Evolutionary conservation across 2,888 invertebrate genomes (phyloP).

Genomic region (Ctenicera cuprea): DNA sequence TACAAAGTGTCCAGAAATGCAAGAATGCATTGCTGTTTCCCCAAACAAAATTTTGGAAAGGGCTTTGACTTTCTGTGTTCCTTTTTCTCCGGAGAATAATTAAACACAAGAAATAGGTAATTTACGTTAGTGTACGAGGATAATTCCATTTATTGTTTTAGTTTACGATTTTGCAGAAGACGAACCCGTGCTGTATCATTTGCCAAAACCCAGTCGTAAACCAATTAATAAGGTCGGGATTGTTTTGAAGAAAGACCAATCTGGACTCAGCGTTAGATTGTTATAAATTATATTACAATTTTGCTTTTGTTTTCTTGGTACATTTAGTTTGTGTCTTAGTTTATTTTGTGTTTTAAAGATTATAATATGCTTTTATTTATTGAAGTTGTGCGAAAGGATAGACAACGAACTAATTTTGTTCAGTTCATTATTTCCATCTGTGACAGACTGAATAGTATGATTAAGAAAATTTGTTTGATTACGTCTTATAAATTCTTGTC

Average conservation of each 20-base stretch:
- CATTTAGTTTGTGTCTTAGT: not conserved
- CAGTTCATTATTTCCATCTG: too few species aligned
- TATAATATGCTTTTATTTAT: not conserved
- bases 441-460: too few species aligned
- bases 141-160: conserved; percentile 20
- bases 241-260: conserved; percentile 28
- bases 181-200: not conserved
- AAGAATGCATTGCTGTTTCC: not conserved
- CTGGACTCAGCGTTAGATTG: conserved; percentile 30
- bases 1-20: conserved; percentile 8
- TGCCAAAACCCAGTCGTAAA: conserved; percentile 6
- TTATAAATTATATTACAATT: conserved; percentile 21
- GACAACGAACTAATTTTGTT: too few species aligned
- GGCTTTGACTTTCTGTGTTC: conserved; percentile 39
- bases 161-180: conserved; percentile 34
- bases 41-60: conserved; percentile 42
- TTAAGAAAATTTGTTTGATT: too few species aligned
- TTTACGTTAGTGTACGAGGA: not conserved
- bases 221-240: conserved; percentile 33
- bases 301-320: not conserved
- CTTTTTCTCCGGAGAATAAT: conserved; percentile 20
- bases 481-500: too few species aligned
- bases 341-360: not conserved
- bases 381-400: not conserved
- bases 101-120: conserved; percentile 3